Percentiles rank a stretch among this genome's conserved stretches.
phyloP scores from a whole-genome alignment of 1,140 invertebrate genomes.

The Pseudachorutes palmiensis region DNA sequence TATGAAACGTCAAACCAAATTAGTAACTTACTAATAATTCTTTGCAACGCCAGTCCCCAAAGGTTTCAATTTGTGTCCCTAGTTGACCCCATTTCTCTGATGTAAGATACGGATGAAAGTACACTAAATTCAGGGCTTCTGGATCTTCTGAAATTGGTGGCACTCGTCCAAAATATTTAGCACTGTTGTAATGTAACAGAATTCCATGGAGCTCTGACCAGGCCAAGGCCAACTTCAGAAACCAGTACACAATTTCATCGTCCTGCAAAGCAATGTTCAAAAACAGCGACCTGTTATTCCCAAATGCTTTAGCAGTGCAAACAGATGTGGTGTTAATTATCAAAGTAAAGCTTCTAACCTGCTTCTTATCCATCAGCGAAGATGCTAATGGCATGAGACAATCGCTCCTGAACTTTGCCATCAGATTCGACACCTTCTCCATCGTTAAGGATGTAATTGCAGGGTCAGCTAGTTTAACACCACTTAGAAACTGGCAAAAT shows the following conservation, averaged over 20 bases:
- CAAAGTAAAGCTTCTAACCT: constrained; percentile 13
- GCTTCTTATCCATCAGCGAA: constrained; percentile 2
- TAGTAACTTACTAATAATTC: constrained; percentile 13
- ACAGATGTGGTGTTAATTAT: neutral
- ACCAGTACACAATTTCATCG: neutral
- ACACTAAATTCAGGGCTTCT: constrained; percentile 16
- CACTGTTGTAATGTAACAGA: constrained; percentile 13
- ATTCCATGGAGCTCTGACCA: constrained; percentile 15
- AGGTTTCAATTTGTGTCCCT: neutral
- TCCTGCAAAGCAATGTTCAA: constrained; percentile 19
- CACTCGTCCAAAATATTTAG: neutral
- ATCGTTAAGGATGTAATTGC: constrained; percentile 11
- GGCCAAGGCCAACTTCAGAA: constrained; percentile 13
- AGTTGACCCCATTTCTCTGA: constrained; percentile 13
- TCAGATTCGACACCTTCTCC: constrained; percentile 21
- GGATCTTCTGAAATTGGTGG: neutral
- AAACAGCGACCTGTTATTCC: neutral
- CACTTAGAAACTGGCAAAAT: constrained; percentile 23
- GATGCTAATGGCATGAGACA: constrained; percentile 13
- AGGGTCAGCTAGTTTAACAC: constrained; percentile 29
- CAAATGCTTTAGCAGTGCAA: neutral
- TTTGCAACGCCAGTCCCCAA: neutral
- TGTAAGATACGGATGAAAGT: constrained; percentile 20
- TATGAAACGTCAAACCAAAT: neutral
- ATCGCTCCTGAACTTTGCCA: constrained; percentile 18